Percentiles rank a stretch among this genome's conserved stretches.
These are phyloP conservation scores for Orgyia antiqua DNA, from an alignment of 2,888 invertebrate species.

Conservation along the genomic window DNA sequence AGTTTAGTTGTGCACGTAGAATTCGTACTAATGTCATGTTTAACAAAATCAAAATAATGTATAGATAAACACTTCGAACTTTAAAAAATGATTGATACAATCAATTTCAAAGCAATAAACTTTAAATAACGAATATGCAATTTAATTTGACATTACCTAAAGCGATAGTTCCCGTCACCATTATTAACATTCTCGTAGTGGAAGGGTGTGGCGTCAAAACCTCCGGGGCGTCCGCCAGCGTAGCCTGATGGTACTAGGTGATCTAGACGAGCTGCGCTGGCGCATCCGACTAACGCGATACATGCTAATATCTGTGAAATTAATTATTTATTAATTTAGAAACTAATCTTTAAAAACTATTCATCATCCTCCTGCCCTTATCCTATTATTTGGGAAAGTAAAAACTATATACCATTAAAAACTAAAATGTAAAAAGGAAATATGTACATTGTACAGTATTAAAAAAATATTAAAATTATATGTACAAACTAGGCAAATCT, in stretches of 20 bases:
- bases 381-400: no score
- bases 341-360: no score
- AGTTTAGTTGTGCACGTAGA: no score
- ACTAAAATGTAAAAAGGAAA: no score
- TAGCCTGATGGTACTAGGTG: conserved; percentile 49
- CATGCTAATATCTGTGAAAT: conserved; percentile 46
- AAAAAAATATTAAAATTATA: no score
- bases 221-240: conserved; percentile 34
- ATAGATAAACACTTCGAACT: no score
- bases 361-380: no score
- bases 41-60: no score
- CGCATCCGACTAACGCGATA: conserved; percentile 36
- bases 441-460: no score
- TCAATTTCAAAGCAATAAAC: conserved; percentile 24
- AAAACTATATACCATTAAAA: no score
- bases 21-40: no score
- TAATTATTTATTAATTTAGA: no score
- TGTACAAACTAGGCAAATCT: neutral
- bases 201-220: conserved; percentile 59
- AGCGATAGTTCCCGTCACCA: conserved; percentile 81
- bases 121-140: conserved; percentile 11
- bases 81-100: conserved; percentile 42
- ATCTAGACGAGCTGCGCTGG: conserved; percentile 49
- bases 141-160: conserved; percentile 60
- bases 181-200: conserved; percentile 80